Conservation (phyloP, 2,113 vertebrate species). For the Lontra canadensis region DNA sequence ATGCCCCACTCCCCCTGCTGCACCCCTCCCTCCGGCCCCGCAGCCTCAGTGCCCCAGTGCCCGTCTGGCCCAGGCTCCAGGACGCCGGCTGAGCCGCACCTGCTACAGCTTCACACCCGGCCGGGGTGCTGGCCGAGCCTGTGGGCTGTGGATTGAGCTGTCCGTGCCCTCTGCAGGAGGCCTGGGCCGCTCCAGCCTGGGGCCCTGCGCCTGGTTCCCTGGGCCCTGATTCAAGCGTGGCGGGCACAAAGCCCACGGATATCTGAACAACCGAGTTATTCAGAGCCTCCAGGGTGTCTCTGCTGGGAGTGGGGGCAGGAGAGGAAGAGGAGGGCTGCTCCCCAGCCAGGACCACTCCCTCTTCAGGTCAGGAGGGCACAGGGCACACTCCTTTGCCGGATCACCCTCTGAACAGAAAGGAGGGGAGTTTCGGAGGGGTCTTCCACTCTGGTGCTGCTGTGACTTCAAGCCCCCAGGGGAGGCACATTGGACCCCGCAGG, state of each 20-base stretch:
- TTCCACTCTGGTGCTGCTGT: background rate
- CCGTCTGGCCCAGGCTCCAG: constrained; percentile 14
- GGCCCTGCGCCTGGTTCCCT: background rate
- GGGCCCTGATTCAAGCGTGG: constrained; percentile 46
- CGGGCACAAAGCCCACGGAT: background rate
- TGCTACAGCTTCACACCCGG: background rate
- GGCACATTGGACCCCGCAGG: rapidly evolving
- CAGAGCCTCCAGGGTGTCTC: background rate
- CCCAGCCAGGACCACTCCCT: background rate
- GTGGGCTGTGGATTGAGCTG: constrained; percentile 52
- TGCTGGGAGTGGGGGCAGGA: background rate
- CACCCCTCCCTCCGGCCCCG: background rate
- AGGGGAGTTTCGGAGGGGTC: background rate
- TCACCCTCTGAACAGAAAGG: background rate
- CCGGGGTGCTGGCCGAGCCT: constrained; percentile 25
- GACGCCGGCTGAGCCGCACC: constrained; percentile 11
- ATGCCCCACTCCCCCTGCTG: too few relatives aligned
- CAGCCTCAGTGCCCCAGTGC: background rate
- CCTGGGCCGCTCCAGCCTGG: background rate
- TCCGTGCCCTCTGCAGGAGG: background rate
- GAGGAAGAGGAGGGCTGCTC: background rate
- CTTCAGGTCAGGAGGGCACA: background rate
- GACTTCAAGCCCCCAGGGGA: background rate
- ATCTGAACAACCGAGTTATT: too few relatives aligned
- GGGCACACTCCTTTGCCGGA: background rate